Conservation (phyloP, 2,113 vertebrate genomes). For the Kryptolebias marmoratus region DNA sequence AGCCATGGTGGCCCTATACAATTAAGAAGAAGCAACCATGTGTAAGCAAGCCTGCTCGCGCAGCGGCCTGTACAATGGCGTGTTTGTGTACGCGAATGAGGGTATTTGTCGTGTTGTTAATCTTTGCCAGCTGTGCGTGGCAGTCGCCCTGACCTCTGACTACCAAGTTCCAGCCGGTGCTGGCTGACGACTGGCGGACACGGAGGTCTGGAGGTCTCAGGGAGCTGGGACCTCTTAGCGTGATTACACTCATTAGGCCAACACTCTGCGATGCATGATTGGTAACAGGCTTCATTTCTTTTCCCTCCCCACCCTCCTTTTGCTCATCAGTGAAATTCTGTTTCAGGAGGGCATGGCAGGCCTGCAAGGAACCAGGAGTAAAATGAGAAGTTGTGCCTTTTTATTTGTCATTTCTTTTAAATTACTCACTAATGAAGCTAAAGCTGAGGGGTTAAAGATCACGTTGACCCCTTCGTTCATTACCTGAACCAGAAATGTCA, state of each 20-base stretch:
- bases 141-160: slow-evolving; percentile 70
- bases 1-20: slow-evolving; percentile 42
- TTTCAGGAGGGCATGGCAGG: slow-evolving; percentile 17
- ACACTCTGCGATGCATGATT: slow-evolving; percentile 50
- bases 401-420: slow-evolving; percentile 4
- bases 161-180: slow-evolving; percentile 26
- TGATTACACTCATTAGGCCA: slow-evolving; percentile 71
- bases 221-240: slow-evolving; percentile 71
- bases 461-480: not conserved
- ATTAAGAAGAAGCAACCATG: slow-evolving; percentile 49
- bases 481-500: slow-evolving; percentile 9
- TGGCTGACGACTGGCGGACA: slow-evolving; percentile 43
- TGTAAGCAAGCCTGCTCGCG: slow-evolving; percentile 34
- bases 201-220: slow-evolving; percentile 38
- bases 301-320: slow-evolving; percentile 4
- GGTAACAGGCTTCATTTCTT: slow-evolving; percentile 54
- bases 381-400: slow-evolving; percentile 2
- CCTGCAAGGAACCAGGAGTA: slow-evolving; percentile 1
- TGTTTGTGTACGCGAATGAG: slow-evolving; percentile 64
- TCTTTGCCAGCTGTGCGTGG: slow-evolving; percentile 77
- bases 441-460: slow-evolving; percentile 1
- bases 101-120: slow-evolving; percentile 71
- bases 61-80: slow-evolving; percentile 57
- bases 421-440: slow-evolving; percentile 3
- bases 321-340: slow-evolving; percentile 17